Percentiles rank a stretch among this genome's conserved stretches.
These are phyloP conservation scores for Mustelus asterias DNA, from an alignment of 2,113 vertebrate species.

Conservation along the genomic window DNA sequence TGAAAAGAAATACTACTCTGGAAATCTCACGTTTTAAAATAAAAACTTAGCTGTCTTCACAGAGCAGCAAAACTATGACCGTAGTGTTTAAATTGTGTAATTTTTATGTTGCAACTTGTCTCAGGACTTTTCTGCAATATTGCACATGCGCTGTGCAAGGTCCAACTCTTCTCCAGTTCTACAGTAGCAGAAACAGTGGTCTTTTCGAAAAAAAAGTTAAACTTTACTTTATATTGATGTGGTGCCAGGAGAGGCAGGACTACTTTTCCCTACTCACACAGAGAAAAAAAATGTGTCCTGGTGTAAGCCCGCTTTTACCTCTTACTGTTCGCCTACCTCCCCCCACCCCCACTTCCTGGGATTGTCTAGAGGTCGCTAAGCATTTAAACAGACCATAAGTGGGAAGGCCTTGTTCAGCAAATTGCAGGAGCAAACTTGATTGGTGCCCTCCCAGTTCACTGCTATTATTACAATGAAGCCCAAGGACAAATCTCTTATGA, in stretches of 20 bases:
- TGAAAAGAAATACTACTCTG: background rate
- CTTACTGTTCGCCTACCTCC: background rate
- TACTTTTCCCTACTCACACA: too few species aligned
- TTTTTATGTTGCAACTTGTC: background rate
- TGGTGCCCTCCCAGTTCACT: background rate
- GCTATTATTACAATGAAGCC: background rate
- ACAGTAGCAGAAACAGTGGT: background rate
- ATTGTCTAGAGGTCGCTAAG: background rate
- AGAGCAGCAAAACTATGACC: background rate
- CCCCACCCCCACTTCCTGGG: background rate
- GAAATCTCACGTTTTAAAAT: background rate
- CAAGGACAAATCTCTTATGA: background rate
- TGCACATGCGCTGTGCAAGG: background rate
- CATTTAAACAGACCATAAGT: background rate
- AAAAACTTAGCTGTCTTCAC: background rate
- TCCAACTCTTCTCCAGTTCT: background rate
- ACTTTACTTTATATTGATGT: background rate
- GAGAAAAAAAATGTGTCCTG: too few species aligned
- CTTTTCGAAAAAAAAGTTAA: background rate
- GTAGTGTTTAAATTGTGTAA: background rate
- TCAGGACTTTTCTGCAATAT: background rate
- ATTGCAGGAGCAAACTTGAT: background rate
- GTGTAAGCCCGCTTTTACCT: too few species aligned
- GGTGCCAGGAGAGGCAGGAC: background rate
- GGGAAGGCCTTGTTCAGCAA: background rate